Evolutionary conservation across 2,113 vertebrate species (phyloP).

Genomic region (Hyaena hyaena): DNA sequence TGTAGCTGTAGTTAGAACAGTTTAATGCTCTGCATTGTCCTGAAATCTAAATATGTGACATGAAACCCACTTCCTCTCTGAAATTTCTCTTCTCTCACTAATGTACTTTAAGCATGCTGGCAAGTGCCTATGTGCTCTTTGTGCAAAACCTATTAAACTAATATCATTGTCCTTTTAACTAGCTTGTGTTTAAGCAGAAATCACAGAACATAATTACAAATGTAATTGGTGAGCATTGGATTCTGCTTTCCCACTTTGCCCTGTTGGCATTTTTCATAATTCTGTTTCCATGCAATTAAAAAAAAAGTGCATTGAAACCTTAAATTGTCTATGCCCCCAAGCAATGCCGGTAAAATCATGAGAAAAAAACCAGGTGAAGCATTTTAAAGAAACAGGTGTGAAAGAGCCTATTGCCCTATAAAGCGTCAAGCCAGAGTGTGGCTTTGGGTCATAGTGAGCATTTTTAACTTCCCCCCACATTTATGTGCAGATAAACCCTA

Average conservation of each 20-base stretch:
- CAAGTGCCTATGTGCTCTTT: constrained; percentile 68
- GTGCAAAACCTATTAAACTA: constrained; percentile 81
- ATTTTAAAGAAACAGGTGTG: constrained; percentile 61
- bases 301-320: constrained; percentile 49
- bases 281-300: constrained; percentile 25
- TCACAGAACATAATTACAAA: constrained; percentile 83
- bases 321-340: constrained; percentile 13
- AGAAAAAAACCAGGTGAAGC: not conserved
- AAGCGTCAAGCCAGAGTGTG: constrained; percentile 48
- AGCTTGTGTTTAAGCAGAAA: constrained; percentile 79
- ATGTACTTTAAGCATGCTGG: constrained; percentile 85
- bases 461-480: constrained; percentile 74
- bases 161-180: constrained; percentile 78
- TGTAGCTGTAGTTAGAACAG: not conserved
- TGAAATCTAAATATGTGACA: constrained; percentile 70
- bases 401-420: constrained; percentile 28
- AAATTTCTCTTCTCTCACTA: constrained; percentile 82
- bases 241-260: constrained; percentile 70
- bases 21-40: constrained; percentile 55
- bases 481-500: constrained; percentile 83
- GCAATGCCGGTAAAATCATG: not conserved
- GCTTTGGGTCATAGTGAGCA: constrained; percentile 69
- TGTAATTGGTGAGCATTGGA: constrained; percentile 68
- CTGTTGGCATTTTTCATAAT: constrained; percentile 57
- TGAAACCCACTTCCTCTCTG: constrained; percentile 53